Evolutionary conservation across 2,888 invertebrate genomes (phyloP), one percentile per base, ranked within the genome.

Genomic region (Ectropis crepuscularia): DNA sequence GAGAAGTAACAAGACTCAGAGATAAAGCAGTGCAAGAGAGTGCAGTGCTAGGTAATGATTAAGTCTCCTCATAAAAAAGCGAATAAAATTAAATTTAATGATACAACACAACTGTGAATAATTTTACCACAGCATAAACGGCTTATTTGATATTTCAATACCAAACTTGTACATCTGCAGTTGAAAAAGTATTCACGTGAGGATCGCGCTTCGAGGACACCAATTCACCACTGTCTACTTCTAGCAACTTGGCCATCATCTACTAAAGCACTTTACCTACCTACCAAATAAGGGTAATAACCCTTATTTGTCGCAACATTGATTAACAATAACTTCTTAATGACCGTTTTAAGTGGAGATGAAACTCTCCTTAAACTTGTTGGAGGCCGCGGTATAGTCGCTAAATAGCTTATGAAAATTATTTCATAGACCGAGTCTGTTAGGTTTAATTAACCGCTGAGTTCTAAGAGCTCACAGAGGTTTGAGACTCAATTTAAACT

Each of bases 261-360:
- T 41, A 41, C 41, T 11, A 50, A 12, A 79, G 80, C 78, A 86
- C 80, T 87, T 87, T 80, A 76, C 73, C 74, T 83, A 85, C 83
- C 16, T 2, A 28, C 16, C 16, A 28, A 28, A 86, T 86, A 85
- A 79, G 81, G 80, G 74, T 73, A 46, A 53, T 53, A 37, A 43
- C 79, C 75, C 80, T 79, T 80, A 83, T 87, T 87, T 83, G 82
- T 83, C 80, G 81, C 80, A 79, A 73, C 79, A 83, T 82, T 83
- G 81, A 82, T 79, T 83, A 74, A 76, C 77, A 79, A 80, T 82
- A 82, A 82, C 74, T 82, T 77, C 69, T 74, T 77, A 80, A 79
- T 71, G 74, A 70, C 73, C 73, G 71, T 72, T 67, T 71, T 75
- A 57, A 61, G 43, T 61, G 47, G 43, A 65, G 55, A 63, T 63